Evolutionary conservation across 2,888 invertebrate genomes (phyloP), one percentile per base, ranked within the genome.

Genomic region (Euclidia mi): DNA sequence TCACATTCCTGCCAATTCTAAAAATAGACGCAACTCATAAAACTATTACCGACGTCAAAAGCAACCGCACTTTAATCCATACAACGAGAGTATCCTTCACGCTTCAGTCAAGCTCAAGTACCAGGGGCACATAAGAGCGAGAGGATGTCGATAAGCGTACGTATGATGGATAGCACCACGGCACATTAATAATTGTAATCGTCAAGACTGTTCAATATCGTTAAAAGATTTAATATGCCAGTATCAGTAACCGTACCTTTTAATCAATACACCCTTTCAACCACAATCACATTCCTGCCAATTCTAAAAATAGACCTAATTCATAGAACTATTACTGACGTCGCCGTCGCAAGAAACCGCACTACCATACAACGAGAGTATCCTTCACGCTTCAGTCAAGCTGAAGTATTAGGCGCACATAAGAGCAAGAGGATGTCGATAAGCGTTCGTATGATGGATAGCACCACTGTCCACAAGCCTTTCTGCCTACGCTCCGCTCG

Each of bases 391-490:
- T 49, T 14, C 10, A 43, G 42, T 35, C 12, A 43, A 43, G 29
- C 17, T n/a, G 15, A 18, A 43, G 37, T 43, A 50, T 17, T 35
- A 50, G 35, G 49, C 11, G 25, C 12, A 17, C 37, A 50, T 50
- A 50, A 14, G 14, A 35, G 29, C 12, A 12, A 43, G 35, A 43
- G 43, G n/a, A 29, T 42, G 12, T 42, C 49, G 34, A 42, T 43
- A 29, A 50, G 14, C 18, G 35, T 17, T 50, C 18, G 18, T 9
- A 42, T 50, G 29, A 37, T 50, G 37, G 35, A 50, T 37, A 35
- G 15, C 12, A n/a, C 18, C 20, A 17, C 18, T 0, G n/a, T 12
- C 18, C 20, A 12, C n/a, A n/a, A n/a, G n/a, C 28, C 50, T 43
- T 15, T 29, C 29, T 18, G 15, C 28, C 40, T 40, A 40, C 18